Evolutionary conservation across 2,113 vertebrate genomes (phyloP).

Genomic region (Anthoscopus minutus): DNA sequence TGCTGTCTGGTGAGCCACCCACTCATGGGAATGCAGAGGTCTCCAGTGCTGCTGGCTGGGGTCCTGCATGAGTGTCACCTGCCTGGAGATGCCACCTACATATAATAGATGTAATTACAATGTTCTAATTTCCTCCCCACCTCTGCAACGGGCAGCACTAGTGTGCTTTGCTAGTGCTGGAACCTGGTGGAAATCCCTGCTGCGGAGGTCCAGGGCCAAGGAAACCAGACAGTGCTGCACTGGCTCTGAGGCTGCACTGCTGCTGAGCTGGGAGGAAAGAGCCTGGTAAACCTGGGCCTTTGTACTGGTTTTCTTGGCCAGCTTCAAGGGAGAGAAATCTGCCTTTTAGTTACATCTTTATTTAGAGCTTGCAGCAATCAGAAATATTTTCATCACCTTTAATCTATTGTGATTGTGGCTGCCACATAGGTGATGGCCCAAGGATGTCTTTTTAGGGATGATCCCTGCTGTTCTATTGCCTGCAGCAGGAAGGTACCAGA

Average conservation of each 20-base stretch:
- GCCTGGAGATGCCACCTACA: background rate
- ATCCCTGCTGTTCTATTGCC: background rate
- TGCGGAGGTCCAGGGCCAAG: fast-evolving
- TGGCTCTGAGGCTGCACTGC: background rate
- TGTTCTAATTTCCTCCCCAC: background rate
- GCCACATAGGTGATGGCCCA: fast-evolving
- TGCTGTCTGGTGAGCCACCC: background rate
- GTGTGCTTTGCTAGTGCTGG: fast-evolving
- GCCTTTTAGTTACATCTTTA: background rate
- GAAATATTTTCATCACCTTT: background rate
- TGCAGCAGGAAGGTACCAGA: background rate
- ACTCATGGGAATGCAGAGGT: background rate
- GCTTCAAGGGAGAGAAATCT: background rate
- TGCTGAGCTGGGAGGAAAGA: background rate
- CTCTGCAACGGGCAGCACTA: background rate
- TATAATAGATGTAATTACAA: background rate
- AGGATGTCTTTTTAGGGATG: background rate
- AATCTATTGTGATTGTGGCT: background rate
- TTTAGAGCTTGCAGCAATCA: background rate
- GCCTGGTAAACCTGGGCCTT: background rate
- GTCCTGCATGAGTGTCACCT: background rate
- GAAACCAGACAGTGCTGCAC: fast-evolving
- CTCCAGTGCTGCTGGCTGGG: background rate
- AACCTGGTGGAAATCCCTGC: background rate
- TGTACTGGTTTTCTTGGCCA: background rate